phyloP scores from a whole-genome alignment of 92 coral and sea anemone genomes.

The Palythoa grandiflora region DNA sequence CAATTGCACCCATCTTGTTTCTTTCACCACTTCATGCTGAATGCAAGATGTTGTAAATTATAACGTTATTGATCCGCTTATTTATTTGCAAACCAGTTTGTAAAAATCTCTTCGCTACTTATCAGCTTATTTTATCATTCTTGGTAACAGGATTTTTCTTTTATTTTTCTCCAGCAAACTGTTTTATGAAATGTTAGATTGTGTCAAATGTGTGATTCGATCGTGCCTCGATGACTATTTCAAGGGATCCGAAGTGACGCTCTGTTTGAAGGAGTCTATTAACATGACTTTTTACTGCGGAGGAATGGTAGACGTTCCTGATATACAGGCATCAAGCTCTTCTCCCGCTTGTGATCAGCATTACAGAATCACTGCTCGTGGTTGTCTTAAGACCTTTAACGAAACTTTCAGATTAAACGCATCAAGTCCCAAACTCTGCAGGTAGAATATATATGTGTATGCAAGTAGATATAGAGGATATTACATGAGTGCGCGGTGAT shows the following conservation, averaged over 20 bases:
- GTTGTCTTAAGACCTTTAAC: constrained; percentile 53
- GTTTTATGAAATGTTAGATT: constrained; percentile 59
- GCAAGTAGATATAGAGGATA: no score
- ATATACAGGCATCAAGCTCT: constrained; percentile 1
- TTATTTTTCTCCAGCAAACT: constrained; percentile 25
- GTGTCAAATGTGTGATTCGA: constrained; percentile 65
- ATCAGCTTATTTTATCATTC: no score
- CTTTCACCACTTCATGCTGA: no score
- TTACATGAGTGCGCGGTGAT: no score
- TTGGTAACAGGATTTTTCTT: background rate
- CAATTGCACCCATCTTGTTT: no score
- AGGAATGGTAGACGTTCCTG: constrained; percentile 62
- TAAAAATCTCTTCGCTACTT: no score
- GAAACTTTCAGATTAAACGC: constrained; percentile 51
- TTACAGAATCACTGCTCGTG: constrained; percentile 36
- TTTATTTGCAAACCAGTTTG: no score
- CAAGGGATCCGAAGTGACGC: constrained; percentile 23
- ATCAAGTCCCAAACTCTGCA: constrained; percentile 61
- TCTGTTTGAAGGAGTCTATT: constrained; percentile 41
- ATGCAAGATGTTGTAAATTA: no score
- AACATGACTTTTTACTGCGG: constrained; percentile 58
- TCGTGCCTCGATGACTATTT: constrained; percentile 52
- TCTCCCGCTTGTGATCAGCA: constrained; percentile 37
- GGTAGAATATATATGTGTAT: background rate
- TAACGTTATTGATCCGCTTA: no score